Conservation (phyloP, 2,113 vertebrate genomes). For the Oncorhynchus masou region DNA sequence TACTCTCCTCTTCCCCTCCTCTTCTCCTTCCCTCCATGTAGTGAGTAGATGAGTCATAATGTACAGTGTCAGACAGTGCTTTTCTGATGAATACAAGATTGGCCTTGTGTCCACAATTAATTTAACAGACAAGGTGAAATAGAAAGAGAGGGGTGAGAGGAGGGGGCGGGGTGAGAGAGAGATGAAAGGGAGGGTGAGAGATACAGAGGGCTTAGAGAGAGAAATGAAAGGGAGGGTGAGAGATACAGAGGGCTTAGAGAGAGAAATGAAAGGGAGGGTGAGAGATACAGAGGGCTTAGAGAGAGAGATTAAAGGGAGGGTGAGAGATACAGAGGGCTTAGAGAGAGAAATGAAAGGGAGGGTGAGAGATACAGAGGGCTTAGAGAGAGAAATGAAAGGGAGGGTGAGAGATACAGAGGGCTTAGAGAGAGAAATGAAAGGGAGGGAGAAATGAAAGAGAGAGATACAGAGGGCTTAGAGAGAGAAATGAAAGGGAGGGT, state of each 20-base stretch:
- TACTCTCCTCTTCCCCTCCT: too few species aligned
- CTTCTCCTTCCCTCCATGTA: too few species aligned
- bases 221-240: conserved; percentile 28
- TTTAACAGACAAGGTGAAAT: background rate
- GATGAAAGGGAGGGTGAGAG: conserved; percentile 27
- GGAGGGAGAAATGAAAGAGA: too few species aligned
- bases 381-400: conserved; percentile 23
- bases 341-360: conserved; percentile 24
- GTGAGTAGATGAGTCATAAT: background rate
- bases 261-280: conserved; percentile 28
- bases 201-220: too few species aligned
- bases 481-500: conserved; percentile 28
- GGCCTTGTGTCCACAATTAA: conserved; percentile 16
- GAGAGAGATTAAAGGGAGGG: conserved; percentile 14
- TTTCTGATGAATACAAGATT: conserved; percentile 13
- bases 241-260: too few species aligned
- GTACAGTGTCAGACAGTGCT: background rate
- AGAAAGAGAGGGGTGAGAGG: background rate
- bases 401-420: background rate
- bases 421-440: conserved; percentile 19
- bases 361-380: background rate
- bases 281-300: too few species aligned
- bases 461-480: too few species aligned
- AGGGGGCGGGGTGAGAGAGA: background rate
- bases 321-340: too few species aligned